Evolutionary conservation across 1,140 invertebrate genomes (phyloP).

Genomic region (Neotoxoptera formosana): DNA sequence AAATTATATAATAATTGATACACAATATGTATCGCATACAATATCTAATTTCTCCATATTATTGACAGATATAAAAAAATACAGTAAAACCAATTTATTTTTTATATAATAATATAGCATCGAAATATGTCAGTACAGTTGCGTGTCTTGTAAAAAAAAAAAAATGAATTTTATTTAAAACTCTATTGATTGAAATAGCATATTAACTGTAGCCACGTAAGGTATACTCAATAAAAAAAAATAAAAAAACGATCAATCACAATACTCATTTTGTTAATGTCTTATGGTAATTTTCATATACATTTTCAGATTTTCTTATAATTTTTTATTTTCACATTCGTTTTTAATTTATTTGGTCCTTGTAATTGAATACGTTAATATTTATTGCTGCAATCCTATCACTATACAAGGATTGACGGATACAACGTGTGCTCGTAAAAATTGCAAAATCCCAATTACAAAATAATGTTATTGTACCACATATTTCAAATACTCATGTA

Average conservation of each 20-base stretch:
- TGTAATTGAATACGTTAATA: neutral
- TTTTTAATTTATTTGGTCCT: neutral
- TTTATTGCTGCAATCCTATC: neutral
- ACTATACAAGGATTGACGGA: neutral
- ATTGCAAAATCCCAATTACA: neutral
- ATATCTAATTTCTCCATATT: neutral
- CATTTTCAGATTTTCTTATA: neutral
- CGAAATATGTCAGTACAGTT: neutral
- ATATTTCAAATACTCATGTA: neutral
- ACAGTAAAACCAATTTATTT: neutral
- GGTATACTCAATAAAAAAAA: neutral
- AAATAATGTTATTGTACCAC: neutral
- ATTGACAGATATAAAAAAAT: neutral
- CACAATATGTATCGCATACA: neutral
- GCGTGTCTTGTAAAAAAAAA: neutral
- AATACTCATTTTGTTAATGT: neutral
- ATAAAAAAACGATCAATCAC: neutral
- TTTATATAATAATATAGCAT: constrained; percentile 33
- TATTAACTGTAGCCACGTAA: neutral
- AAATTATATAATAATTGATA: neutral
- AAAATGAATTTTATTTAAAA: neutral
- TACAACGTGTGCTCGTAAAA: neutral
- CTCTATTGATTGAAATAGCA: neutral
- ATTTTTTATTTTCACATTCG: neutral
- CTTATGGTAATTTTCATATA: neutral